Evolutionary conservation across 1,140 invertebrate species (phyloP).

Genomic region (Brachionus calyciflorus): DNA sequence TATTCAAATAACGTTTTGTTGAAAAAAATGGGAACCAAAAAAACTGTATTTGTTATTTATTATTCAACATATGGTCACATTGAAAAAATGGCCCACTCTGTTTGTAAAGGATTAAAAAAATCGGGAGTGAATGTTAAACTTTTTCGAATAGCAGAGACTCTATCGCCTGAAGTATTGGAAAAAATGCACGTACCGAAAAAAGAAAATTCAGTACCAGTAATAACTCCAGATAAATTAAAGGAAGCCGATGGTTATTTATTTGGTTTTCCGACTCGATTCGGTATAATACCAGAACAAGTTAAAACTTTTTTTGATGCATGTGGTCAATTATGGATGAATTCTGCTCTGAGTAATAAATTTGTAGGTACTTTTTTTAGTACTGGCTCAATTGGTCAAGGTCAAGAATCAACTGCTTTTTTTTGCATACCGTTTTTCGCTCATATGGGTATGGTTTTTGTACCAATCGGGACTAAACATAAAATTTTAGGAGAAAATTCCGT

Average conservation of each 20-base stretch:
- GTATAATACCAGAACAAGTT: constrained; percentile 19
- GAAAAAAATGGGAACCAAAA: neutral
- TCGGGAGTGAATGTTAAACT: neutral
- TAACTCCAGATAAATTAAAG: constrained; percentile 21
- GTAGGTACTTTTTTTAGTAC: constrained; percentile 42
- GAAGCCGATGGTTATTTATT: constrained; percentile 45
- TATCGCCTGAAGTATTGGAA: neutral
- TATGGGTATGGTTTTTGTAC: constrained; percentile 35
- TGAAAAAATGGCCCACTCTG: neutral
- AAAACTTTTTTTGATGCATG: constrained; percentile 45
- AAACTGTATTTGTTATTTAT: constrained; percentile 43
- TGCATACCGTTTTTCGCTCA: constrained; percentile 43
- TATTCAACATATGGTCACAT: constrained; percentile 45
- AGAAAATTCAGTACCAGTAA: constrained; percentile 6
- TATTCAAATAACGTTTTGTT: neutral
- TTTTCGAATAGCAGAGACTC: constrained; percentile 39
- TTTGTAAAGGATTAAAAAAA: constrained; percentile 24
- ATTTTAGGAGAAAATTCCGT: neutral
- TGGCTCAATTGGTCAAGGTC: neutral
- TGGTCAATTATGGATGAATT: constrained; percentile 20
- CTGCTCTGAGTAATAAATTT: constrained; percentile 12
- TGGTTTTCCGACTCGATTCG: constrained; percentile 43
- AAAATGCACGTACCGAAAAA: constrained; percentile 25
- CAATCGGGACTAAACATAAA: constrained; percentile 26
- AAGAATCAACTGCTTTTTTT: constrained; percentile 26